Base-by-base conservation (phyloP, 2,797 vertebrate genomes). In the Notamacropus eugenii region DNA sequence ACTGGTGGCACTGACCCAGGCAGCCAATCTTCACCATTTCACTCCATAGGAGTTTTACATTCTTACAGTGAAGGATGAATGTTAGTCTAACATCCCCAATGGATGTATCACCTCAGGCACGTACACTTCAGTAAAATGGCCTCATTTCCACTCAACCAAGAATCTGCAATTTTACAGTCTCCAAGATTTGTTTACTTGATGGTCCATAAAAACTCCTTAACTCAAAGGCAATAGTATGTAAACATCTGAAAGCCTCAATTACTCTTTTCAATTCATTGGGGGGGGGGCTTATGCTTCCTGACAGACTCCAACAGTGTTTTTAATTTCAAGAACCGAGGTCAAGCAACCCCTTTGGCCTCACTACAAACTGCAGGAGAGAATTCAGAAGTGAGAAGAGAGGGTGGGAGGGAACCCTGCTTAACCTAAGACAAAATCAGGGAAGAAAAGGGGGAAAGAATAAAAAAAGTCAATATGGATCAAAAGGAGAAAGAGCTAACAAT, bases 71-170 rank as follows among this genome's bases (percentile, higher is more conserved):
- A 46, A 87, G 9, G 0, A 27, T 50, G 74, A 27, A 46, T 27
- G 24, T 27, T 50, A 9, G 40, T 87, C 40, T 50, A 46, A 50
- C 31, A 82, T 50, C 24, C 40, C 24, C 0, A 0, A 27, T 87
- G 40, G 74, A 87, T 87, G 27, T 11, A 87, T 50, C 74, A 87
- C 74, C 74, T 87, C 74, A 28, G 74, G 74, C 74, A 50, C 5
- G 22, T 50, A 50, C 74, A 87, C 22, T 82, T 46, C 74, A 87
- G 40, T 46, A 87, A 87, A 87, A 87, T 94, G 93, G 55, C 92
- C 97, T 96, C 67, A 90, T 87, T 87, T 87, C 74, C 74, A 87
- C 74, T 87, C 74, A 87, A 50, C 22, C 74, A 87, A 54, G 90
- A 54, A 91, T 55, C 90, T 91, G 90, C 90, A 54, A 54, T 91